Evolutionary conservation across 37 sponge, comb jelly and placozoan species (phyloP), one percentile per base, ranked within the genome.

Genomic region (Cliona cf. orientalis): DNA sequence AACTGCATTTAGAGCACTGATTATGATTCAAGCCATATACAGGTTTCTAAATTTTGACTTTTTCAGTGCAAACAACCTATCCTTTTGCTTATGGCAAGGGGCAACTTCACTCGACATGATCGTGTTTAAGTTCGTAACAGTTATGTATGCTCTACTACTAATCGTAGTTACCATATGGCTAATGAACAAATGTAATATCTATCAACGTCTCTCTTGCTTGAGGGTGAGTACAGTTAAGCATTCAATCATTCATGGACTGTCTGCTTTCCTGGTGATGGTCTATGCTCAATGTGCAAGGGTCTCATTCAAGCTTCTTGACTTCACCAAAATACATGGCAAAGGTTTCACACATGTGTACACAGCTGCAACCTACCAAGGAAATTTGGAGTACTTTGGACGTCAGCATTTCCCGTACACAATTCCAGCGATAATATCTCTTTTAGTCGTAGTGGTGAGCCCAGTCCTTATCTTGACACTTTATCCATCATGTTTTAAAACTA

Each of bases 221-320:
- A 31, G 42, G 32, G 38, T 17, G n/a, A 67, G 36, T 11, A n/a
- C n/a, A n/a, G n/a, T n/a, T n/a, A 73, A 83, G 36, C 36, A 3
- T 0, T 74, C 74, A 0, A 38, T 83, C 11, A 60, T 83, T 25
- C 74, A 83, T 64, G 83, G 83, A 0, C 66, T 83, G 25, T 72
- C 83, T 37, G 75, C 83, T 5, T 74, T 81, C 49, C 25, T 87
- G 5, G 69, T 87, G 11, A 61, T 87, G 17, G 49, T 58, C 64
- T 81, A 81, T 57, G 44, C 81, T 1, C 81, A 80, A 25, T 66
- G 58, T 37, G 34, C 60, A 14, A 62, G 42, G 19, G 46, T 41
- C 25, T 75, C 81, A 12, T 75, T 87, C 23, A 9, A 7, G 6
- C 9, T 80, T 2, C 69, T 78, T 14, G 39, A 19, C 3, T 3